These are phyloP conservation scores for Ptiloglossa arizonensis DNA, from an alignment of 1,140 invertebrate species.

Conservation along the genomic window DNA sequence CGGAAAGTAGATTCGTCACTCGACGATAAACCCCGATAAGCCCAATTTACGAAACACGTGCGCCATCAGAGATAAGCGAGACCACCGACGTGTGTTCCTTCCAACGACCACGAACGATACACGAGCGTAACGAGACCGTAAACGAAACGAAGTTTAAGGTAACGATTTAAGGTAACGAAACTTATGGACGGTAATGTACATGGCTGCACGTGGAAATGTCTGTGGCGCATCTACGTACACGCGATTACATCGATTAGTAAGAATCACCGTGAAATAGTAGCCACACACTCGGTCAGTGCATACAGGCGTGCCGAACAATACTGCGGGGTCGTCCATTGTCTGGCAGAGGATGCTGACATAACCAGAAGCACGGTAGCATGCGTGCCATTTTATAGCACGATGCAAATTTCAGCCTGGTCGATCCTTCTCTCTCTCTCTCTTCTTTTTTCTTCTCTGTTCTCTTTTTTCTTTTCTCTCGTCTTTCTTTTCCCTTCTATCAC, in stretches of 20 bases:
- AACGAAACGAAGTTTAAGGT: no score
- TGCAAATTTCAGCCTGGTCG: conserved; percentile 40
- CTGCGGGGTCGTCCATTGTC: conserved; percentile 77
- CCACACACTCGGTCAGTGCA: conserved; percentile 44
- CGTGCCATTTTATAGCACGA: conserved; percentile 49
- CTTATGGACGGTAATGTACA: conserved; percentile 9
- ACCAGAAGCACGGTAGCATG: conserved; percentile 74
- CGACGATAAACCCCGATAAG: no score
- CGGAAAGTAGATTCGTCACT: no score
- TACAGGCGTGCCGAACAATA: conserved; percentile 74
- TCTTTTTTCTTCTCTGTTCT: background rate
- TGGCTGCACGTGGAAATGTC: conserved; percentile 24
- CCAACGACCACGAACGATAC: no score
- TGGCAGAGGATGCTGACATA: conserved; percentile 80
- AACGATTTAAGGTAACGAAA: background rate
- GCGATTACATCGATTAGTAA: conserved; percentile 74
- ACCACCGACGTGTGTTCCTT: no score
- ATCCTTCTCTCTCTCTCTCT: background rate
- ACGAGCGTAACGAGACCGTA: no score
- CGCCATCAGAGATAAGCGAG: no score
- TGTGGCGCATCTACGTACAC: conserved; percentile 32
- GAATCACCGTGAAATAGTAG: conserved; percentile 72
- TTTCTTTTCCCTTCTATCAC: background rate
- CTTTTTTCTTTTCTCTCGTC: background rate
- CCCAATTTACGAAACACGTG: no score